phyloP scores from a whole-genome alignment of 2,113 vertebrate species.

The Phoenicopterus ruber region DNA sequence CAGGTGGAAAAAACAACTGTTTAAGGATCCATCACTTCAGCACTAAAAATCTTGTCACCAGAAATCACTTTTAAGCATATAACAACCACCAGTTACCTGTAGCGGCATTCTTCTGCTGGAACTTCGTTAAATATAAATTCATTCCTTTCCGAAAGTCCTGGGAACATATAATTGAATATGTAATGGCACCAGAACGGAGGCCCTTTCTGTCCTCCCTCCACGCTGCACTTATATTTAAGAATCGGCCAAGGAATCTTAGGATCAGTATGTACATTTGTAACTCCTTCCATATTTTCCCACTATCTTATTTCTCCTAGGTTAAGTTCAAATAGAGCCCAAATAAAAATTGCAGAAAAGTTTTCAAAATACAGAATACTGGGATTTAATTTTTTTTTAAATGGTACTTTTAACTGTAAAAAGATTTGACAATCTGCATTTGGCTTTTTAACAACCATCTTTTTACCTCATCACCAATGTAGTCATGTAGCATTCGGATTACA shows the following conservation, averaged over 20 bases:
- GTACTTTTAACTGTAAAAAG: not conserved
- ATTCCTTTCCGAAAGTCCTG: conserved; percentile 99
- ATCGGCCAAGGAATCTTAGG: not conserved
- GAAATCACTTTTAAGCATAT: not conserved
- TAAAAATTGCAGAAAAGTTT: not conserved
- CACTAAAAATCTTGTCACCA: not conserved
- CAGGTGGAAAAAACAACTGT: not conserved
- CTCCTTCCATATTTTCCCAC: not conserved
- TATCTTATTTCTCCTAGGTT: not conserved
- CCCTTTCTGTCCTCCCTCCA: not conserved
- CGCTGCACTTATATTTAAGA: not conserved
- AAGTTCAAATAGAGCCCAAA: not conserved
- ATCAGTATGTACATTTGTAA: not conserved
- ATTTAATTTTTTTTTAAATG: accelerated
- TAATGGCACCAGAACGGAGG: not conserved
- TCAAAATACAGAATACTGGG: accelerated
- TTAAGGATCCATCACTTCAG: not conserved
- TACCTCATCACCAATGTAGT: conserved; percentile 97
- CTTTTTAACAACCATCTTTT: not conserved
- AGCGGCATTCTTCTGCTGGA: conserved; percentile 95
- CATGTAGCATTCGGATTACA: conserved; percentile 96
- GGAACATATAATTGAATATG: conserved; percentile 27
- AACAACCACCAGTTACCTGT: conserved; percentile 79
- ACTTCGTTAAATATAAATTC: conserved; percentile 94
- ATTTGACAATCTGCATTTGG: not conserved